Conservation (phyloP, 2,797 vertebrate species). For the Sparus aurata region DNA sequence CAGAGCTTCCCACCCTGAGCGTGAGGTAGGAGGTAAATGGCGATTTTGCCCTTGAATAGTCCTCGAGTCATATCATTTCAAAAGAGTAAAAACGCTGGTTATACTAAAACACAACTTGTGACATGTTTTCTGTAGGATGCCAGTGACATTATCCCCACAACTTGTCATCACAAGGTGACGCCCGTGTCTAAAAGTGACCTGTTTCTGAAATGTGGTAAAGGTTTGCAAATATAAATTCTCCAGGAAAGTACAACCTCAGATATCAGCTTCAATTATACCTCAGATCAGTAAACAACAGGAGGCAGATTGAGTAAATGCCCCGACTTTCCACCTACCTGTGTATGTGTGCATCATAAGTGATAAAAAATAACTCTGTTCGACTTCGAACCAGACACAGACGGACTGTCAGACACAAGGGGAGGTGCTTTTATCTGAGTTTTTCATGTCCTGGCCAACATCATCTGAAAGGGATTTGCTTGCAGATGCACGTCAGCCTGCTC, state of each 20-base stretch:
- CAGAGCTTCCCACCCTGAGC: too few relatives aligned
- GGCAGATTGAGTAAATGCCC: not conserved
- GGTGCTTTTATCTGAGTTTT: not conserved
- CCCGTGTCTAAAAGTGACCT: not conserved
- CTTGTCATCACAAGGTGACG: too few relatives aligned
- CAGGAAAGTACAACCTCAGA: not conserved
- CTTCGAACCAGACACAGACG: not conserved
- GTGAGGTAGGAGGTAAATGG: too few relatives aligned
- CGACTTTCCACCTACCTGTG: not conserved
- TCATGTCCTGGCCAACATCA: not conserved
- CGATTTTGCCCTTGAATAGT: too few relatives aligned
- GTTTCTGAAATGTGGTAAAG: not conserved
- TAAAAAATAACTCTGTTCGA: not conserved
- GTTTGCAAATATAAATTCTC: not conserved
- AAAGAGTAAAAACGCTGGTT: too few relatives aligned
- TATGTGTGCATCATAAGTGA: not conserved
- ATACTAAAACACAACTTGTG: too few relatives aligned
- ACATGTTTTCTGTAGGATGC: too few relatives aligned
- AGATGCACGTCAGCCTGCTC: not conserved
- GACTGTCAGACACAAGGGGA: not conserved
- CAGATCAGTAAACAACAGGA: not conserved
- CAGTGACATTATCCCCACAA: too few relatives aligned
- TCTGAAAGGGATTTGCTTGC: not conserved
- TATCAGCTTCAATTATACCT: not conserved
- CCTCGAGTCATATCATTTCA: too few relatives aligned